A percentile compares a stretch with the other conserved stretches of the same genome.
Conservation (phyloP, 2,888 invertebrate species). For the Nineta flava region DNA sequence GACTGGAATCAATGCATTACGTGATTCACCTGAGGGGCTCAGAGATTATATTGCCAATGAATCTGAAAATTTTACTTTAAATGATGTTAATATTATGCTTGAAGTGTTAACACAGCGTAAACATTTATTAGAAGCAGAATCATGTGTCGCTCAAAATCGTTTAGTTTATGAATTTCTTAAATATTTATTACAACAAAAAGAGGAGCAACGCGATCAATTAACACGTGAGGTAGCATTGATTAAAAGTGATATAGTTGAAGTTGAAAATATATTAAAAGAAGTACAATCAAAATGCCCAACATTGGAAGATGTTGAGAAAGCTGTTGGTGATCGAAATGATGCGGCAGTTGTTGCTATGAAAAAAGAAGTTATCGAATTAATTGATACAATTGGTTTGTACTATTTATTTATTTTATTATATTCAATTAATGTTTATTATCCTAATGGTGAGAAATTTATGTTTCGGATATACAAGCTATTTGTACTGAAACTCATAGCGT, state of each 20-base stretch:
- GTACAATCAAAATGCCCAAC: conserved; percentile 40
- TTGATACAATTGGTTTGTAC: conserved; percentile 35
- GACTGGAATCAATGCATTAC: conserved; percentile 29
- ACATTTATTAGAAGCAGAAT: conserved; percentile 65
- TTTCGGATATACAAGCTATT: no score
- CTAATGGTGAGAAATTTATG: no score
- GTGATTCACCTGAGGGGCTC: conserved; percentile 33
- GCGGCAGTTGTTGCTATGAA: conserved; percentile 35
- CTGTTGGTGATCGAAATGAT: conserved; percentile 28
- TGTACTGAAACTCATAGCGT: no score
- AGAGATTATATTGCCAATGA: conserved; percentile 49
- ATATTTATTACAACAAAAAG: conserved; percentile 57
- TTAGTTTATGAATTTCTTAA: conserved; percentile 71
- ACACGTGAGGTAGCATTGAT: conserved; percentile 59
- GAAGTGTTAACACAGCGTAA: conserved; percentile 65
- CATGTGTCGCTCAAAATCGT: conserved; percentile 60
- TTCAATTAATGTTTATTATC: no score
- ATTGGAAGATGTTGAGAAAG: conserved; percentile 35
- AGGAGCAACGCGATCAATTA: conserved; percentile 48
- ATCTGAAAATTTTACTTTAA: conserved; percentile 53
- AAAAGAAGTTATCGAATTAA: conserved; percentile 37
- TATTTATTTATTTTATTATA: no score
- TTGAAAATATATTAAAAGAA: conserved; percentile 44
- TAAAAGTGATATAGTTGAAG: conserved; percentile 53
- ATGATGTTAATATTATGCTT: conserved; percentile 68